Conservation (phyloP, 2,797 vertebrate genomes). For the Chelmon rostratus region DNA sequence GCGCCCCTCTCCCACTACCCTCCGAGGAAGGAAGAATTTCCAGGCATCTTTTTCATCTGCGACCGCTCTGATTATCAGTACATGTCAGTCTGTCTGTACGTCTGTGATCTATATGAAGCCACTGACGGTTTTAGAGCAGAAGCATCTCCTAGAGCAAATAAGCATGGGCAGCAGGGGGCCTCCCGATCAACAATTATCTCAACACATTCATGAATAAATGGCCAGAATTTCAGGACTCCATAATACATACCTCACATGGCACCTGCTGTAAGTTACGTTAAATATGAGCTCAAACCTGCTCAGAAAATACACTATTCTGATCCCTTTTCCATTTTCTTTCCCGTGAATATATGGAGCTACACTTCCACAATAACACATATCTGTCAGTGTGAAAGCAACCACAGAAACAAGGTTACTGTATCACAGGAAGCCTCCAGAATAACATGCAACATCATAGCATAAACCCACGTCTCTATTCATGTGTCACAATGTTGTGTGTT, state of each 20-base stretch:
- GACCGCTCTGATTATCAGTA: not conserved
- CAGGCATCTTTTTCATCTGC: not conserved
- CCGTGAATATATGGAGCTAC: not conserved
- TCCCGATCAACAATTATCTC: not conserved
- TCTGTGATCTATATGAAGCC: not conserved
- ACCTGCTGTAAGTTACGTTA: not conserved
- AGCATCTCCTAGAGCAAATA: not conserved
- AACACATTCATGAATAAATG: not conserved
- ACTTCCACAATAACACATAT: not conserved
- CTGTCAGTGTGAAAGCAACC: not conserved
- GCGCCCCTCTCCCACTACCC: not conserved
- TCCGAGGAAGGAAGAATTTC: not conserved
- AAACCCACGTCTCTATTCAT: not conserved
- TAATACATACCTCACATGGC: no score
- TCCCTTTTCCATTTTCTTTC: not conserved
- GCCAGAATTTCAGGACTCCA: not conserved
- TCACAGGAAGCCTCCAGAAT: not conserved
- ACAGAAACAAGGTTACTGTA: not conserved
- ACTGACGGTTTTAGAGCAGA: not conserved
- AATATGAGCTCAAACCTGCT: not conserved
- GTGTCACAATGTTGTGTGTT: not conserved
- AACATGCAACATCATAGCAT: not conserved
- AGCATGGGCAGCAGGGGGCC: not conserved
- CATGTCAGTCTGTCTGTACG: not conserved
- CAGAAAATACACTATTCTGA: not conserved